Evolutionary conservation across 2,888 invertebrate species (phyloP), one percentile per base, ranked within the genome.

Genomic region (Brassicogethes aeneus): DNA sequence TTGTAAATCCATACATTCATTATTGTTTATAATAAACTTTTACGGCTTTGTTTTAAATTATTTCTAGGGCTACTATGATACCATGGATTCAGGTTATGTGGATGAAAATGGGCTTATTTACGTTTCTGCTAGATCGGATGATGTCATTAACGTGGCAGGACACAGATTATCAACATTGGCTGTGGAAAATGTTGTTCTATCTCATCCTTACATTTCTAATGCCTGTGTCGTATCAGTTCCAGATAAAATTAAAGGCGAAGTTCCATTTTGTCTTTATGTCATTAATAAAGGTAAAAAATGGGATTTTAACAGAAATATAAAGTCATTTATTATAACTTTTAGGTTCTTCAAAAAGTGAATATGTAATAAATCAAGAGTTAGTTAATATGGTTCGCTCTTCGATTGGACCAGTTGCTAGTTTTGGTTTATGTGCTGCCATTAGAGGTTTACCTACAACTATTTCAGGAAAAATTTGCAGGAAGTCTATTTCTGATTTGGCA

Each of bases 121-220:
- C 66, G 89, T 94, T n/a, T 87, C 89, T 38, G 86, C 92, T 0
- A 73, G 93, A 15, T 90, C 88, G 44, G 94, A 94, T 68, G 94
- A 94, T 66, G 85, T 90, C 45, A 93, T 94, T 55, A 94, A 94
- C 63, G 93, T 94, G 1, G 89, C 93, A 0, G 94, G 93, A 0
- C 93, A 93, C 64, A 72, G 93, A 33, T 72, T 94, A 23, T 90
- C 91, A 1, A 89, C 92, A 0, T 82, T 87, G 0, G 87, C 88
- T 1, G 65, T 94, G 1, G 94, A 94, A 63, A 91, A 93, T 64
- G 90, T 90, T 0, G 80, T 91, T 8, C 65, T 92, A 32, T 75
- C 84, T 12, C 89, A 91, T 69, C 80, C 82, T 0, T 80, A 86
- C 47, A 75, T 94, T 0, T 82, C 80, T 0, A 93, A 93, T 56